These are phyloP conservation scores for Ostrea denselamellosa DNA, from an alignment of 1,140 invertebrate genomes.

Conservation along the genomic window DNA sequence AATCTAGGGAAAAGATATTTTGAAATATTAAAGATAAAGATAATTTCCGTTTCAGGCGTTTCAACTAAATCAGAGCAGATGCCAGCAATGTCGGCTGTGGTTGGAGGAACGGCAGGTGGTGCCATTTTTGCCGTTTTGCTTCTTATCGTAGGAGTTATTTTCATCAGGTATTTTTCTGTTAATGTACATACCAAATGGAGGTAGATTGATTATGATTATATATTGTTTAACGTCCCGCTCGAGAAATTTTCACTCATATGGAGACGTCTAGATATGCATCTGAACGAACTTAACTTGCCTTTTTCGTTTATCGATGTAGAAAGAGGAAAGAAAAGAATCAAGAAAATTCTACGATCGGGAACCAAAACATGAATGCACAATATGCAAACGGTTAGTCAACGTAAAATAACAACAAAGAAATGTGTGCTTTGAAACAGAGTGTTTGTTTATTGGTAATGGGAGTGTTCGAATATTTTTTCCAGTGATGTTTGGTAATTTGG, in stretches of 20 bases:
- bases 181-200: not conserved
- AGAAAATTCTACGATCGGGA: not conserved
- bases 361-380: constrained; percentile 8
- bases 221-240: too few relatives aligned
- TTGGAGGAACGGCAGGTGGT: constrained; percentile 14
- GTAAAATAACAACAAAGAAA: not conserved
- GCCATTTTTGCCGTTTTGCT: not conserved
- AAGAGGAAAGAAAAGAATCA: constrained; percentile 27
- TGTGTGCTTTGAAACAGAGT: not conserved
- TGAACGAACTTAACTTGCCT: not conserved
- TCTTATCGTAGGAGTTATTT: not conserved
- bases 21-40: not conserved
- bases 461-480: not conserved
- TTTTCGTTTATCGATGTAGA: not conserved
- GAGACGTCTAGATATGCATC: not conserved
- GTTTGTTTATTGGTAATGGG: not conserved
- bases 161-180: not conserved
- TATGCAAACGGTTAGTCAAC: not conserved
- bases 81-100: not conserved
- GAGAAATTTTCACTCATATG: too few relatives aligned
- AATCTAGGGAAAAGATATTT: not conserved
- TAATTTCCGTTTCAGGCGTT: not conserved
- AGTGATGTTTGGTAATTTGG: constrained; percentile 23
- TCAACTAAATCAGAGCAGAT: constrained; percentile 16
- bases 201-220: too few relatives aligned